These are phyloP conservation scores for Ctenopoma kingsleyae DNA, from an alignment of 2,797 vertebrate species.

Conservation along the genomic window DNA sequence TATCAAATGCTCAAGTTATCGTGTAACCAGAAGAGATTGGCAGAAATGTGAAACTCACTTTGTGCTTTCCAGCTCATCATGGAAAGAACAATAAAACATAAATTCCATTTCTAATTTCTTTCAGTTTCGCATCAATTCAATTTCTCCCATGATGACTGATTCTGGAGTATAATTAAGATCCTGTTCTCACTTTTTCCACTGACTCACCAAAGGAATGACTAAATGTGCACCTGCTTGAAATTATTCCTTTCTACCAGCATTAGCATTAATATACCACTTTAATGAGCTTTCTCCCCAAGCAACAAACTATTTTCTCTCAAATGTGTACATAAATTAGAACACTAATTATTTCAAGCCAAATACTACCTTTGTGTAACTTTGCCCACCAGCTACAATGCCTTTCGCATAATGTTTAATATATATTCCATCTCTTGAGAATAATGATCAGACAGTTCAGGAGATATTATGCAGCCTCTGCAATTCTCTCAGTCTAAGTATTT, in stretches of 20 bases:
- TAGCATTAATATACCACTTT: conserved; percentile 44
- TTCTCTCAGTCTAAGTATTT: conserved; percentile 33
- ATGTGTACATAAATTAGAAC: conserved; percentile 31
- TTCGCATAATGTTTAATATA: conserved; percentile 49
- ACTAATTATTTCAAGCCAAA: conserved; percentile 27
- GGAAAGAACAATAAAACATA: conserved; percentile 25
- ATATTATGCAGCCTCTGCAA: conserved; percentile 46
- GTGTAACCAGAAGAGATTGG: conserved; percentile 5
- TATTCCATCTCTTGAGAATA: conserved; percentile 46
- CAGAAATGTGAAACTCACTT: conserved; percentile 21
- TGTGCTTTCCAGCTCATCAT: conserved; percentile 12
- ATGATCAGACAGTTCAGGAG: conserved; percentile 36
- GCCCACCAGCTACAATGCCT: conserved; percentile 12
- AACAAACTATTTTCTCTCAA: conserved; percentile 24
- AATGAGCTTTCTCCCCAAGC: conserved; percentile 35
- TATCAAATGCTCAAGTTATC: not conserved
- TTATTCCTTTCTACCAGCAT: conserved; percentile 16
- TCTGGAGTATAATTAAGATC: conserved; percentile 38
- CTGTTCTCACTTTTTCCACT: conserved; percentile 28
- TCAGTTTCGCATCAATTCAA: conserved; percentile 15
- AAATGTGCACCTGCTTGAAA: conserved; percentile 36
- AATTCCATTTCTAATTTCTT: conserved; percentile 36
- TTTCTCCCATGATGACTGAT: conserved; percentile 30
- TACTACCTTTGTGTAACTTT: conserved; percentile 11
- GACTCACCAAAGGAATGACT: conserved; percentile 25